phyloP scores from a whole-genome alignment of 2,888 invertebrate genomes.

The Gastracanthus pulcherrimus region DNA sequence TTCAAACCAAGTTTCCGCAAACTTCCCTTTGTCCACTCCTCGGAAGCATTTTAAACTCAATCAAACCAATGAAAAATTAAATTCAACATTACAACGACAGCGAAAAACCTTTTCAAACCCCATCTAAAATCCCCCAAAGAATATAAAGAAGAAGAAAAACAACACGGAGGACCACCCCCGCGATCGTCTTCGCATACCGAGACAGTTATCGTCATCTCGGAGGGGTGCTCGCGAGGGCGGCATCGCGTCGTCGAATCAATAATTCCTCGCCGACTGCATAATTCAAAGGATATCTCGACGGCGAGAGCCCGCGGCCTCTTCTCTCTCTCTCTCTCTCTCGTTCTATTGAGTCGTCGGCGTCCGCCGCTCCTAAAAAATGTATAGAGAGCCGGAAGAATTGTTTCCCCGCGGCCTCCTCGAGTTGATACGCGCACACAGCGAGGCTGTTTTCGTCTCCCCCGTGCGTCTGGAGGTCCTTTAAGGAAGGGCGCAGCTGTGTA shows the following conservation, averaged over 20 bases:
- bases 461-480: neutral
- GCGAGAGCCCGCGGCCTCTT: neutral
- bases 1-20: too few relatives aligned
- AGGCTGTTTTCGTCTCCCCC: neutral
- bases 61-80: too few relatives aligned
- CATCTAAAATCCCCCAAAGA: too few relatives aligned
- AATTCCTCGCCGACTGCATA: constrained; percentile 44
- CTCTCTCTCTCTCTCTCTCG: neutral
- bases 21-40: too few relatives aligned
- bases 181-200: neutral
- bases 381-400: constrained; percentile 51
- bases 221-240: neutral
- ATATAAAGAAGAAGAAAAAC: neutral
- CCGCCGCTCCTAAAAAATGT: constrained; percentile 40
- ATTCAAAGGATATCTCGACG: constrained; percentile 37
- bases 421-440: neutral
- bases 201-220: constrained; percentile 4
- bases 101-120: neutral
- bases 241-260: constrained; percentile 34
- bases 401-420: constrained; percentile 3
- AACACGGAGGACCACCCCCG: neutral
- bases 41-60: too few relatives aligned
- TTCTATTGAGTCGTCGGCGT: neutral
- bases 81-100: neutral
- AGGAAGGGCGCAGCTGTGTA: neutral